A percentile compares a stretch with the other conserved stretches of the same genome.
phyloP scores from a whole-genome alignment of 2,113 vertebrate species.

The Myrmecobius fasciatus region DNA sequence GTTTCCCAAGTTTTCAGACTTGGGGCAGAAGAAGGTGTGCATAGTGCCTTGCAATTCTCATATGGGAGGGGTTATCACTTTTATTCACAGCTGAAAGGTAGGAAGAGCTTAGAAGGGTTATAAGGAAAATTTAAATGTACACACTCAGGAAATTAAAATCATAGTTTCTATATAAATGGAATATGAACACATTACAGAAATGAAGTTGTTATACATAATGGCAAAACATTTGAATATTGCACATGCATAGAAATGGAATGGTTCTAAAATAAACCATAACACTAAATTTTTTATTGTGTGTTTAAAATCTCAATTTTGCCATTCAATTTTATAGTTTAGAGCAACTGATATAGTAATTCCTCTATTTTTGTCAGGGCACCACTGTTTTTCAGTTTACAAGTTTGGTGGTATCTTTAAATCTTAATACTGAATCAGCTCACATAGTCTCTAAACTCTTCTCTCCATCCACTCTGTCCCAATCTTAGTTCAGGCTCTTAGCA shows the following conservation, averaged over 20 bases:
- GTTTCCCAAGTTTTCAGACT: conserved; percentile 42
- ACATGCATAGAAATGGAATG: neutral
- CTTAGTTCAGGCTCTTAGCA: neutral
- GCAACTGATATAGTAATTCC: neutral
- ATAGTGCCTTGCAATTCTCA: conserved; percentile 51
- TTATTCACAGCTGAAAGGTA: conserved; percentile 58
- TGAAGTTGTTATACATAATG: conserved; percentile 20
- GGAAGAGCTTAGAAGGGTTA: conserved; percentile 51
- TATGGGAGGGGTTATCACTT: conserved; percentile 61
- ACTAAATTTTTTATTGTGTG: conserved; percentile 31
- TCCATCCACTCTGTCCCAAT: neutral
- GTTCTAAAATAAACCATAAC: conserved; percentile 44
- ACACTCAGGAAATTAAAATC: conserved; percentile 38
- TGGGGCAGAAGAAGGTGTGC: neutral
- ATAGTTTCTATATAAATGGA: conserved; percentile 34
- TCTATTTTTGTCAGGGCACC: neutral
- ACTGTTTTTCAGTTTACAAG: neutral
- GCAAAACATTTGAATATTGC: conserved; percentile 18
- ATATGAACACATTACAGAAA: neutral
- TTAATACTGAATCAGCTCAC: neutral
- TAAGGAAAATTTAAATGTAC: conserved; percentile 60
- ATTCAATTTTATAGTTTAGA: conserved; percentile 53
- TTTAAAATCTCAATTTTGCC: conserved; percentile 56
- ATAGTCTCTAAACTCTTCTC: neutral
- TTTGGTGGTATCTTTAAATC: neutral